Percentiles rank a stretch among this genome's conserved stretches.
These are phyloP conservation scores for Lasioglossum villosulum DNA, from an alignment of 2,888 invertebrate species.

Conservation along the genomic window DNA sequence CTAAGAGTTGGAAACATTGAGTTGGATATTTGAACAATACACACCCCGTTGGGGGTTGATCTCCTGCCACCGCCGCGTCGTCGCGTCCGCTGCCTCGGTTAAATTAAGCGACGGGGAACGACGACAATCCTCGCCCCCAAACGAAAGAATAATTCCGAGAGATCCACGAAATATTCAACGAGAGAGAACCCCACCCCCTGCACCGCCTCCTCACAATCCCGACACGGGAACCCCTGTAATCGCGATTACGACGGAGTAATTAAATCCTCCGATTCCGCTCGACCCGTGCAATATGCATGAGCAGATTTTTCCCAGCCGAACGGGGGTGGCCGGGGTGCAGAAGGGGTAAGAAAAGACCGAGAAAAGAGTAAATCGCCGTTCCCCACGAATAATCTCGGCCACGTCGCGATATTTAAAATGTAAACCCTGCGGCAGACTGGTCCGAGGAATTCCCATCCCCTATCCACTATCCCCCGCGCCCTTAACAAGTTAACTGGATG, in stretches of 20 bases:
- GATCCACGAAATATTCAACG: constrained; percentile 54
- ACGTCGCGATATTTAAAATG: constrained; percentile 46
- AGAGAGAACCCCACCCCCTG: not conserved
- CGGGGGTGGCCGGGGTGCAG: not conserved
- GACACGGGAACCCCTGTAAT: constrained; percentile 32
- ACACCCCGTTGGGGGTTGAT: not conserved
- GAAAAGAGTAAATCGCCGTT: constrained; percentile 31
- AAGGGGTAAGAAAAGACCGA: constrained; percentile 14
- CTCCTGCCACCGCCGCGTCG: not conserved
- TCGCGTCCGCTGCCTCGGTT: not conserved
- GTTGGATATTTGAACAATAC: constrained; percentile 33
- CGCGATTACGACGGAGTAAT: constrained; percentile 46
- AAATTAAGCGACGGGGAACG: constrained; percentile 41
- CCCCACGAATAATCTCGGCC: constrained; percentile 11
- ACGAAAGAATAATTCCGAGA: constrained; percentile 49
- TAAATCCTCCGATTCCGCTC: constrained; percentile 63
- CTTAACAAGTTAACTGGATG: not conserved
- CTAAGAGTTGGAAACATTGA: constrained; percentile 18
- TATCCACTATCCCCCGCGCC: not conserved
- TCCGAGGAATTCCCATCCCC: not conserved
- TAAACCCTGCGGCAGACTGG: constrained; percentile 20
- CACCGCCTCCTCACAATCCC: not conserved
- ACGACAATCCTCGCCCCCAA: constrained; percentile 25
- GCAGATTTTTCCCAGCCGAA: constrained; percentile 19
- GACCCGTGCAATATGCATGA: constrained; percentile 65